A percentile compares a stretch with the other conserved stretches of the same genome.
Conservation (phyloP, 2,888 invertebrate species). For the Tupiocoris notatus region DNA sequence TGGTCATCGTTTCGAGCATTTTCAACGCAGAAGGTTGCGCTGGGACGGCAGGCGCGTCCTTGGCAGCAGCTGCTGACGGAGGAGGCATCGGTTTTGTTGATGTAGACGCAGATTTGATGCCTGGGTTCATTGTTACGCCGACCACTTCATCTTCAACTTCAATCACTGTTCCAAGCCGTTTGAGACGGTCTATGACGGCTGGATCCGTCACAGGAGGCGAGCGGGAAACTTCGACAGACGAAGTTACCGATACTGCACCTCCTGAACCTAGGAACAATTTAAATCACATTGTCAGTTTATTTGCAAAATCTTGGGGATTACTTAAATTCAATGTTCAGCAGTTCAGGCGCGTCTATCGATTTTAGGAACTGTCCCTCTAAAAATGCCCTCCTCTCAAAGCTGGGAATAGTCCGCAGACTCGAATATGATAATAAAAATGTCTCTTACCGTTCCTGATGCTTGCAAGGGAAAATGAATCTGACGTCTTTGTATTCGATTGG, state of each 20-base stretch:
- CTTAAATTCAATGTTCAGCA: too few relatives aligned
- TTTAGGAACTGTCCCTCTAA: too few relatives aligned
- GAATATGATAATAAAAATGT: too few relatives aligned
- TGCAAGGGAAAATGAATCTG: conserved; percentile 15
- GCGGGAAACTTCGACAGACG: background rate
- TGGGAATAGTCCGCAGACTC: too few relatives aligned
- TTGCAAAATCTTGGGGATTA: too few relatives aligned
- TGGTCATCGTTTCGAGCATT: conserved; percentile 43
- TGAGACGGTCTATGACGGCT: conserved; percentile 49
- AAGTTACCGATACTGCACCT: conserved; percentile 15
- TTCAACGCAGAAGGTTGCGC: conserved; percentile 35
- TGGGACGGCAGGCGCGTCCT: background rate
- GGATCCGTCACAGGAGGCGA: conserved; percentile 12
- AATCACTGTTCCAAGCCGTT: conserved; percentile 50
- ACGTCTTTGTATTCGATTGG: background rate
- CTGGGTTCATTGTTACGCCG: background rate
- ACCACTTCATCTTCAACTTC: conserved; percentile 47
- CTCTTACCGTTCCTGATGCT: conserved; percentile 10
- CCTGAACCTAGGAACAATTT: conserved; percentile 22
- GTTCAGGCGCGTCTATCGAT: too few relatives aligned
- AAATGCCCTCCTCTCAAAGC: too few relatives aligned
- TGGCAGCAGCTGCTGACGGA: background rate
- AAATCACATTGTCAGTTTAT: too few relatives aligned
- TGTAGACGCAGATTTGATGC: background rate
- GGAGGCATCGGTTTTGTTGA: background rate